These are phyloP conservation scores for Zophobas morio DNA, from an alignment of 1,140 invertebrate genomes.

Conservation along the genomic window DNA sequence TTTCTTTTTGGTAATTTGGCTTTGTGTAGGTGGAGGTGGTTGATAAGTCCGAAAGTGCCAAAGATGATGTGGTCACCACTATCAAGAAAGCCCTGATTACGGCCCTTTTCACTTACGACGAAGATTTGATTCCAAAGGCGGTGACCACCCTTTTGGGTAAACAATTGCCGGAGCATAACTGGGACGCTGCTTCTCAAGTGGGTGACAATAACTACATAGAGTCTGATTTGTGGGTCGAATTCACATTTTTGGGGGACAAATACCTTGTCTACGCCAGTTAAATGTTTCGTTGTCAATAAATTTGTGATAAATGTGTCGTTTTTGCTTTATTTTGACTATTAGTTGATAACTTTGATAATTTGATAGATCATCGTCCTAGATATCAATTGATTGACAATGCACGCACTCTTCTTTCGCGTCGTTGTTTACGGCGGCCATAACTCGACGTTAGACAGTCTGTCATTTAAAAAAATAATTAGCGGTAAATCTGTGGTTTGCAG, in stretches of 20 bases:
- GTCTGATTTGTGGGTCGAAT: not conserved
- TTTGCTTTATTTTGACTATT: no score
- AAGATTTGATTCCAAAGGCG: not conserved
- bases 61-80: not conserved
- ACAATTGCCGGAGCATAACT: not conserved
- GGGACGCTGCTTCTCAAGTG: not conserved
- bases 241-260: not conserved
- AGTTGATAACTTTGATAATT: no score
- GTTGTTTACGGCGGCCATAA: not conserved
- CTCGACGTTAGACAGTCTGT: not conserved
- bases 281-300: not conserved
- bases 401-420: no score
- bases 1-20: not conserved
- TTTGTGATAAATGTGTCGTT: not conserved
- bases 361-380: no score
- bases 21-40: slow-evolving; percentile 1
- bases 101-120: slow-evolving; percentile 2
- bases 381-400: no score
- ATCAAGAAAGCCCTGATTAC: slow-evolving; percentile 9
- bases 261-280: slow-evolving; percentile 7
- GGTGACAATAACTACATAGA: slow-evolving; percentile 1
- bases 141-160: not conserved
- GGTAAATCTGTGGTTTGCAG: slow-evolving; percentile 37
- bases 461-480: slow-evolving; percentile 47
- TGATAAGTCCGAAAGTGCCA: not conserved